Evolutionary conservation across 2,113 vertebrate species (phyloP).

Genomic region (Xenus cinereus): DNA sequence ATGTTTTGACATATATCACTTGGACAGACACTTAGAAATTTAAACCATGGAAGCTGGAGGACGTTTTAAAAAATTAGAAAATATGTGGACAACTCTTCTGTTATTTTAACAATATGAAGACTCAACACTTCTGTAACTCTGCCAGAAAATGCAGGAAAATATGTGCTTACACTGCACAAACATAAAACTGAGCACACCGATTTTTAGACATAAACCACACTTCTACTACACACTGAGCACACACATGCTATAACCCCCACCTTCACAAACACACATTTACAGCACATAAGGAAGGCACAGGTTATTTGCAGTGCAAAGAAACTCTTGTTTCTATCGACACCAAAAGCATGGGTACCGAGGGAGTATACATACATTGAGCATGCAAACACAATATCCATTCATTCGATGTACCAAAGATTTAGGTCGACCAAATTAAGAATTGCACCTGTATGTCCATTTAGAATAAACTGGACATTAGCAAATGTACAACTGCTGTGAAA

Average conservation of each 20-base stretch:
- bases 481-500: not conserved
- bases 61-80: not conserved
- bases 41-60: not conserved
- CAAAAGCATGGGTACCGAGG: not conserved
- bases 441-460: not conserved
- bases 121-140: not conserved
- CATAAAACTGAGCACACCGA: not conserved
- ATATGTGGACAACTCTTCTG: slow-evolving; percentile 4
- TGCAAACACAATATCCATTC: not conserved
- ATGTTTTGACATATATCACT: slow-evolving; percentile 4
- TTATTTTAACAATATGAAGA: slow-evolving; percentile 37
- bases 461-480: not conserved
- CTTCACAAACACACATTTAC: not conserved
- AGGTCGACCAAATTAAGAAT: not conserved
- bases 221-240: not conserved
- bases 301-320: not conserved
- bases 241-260: not conserved
- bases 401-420: not conserved
- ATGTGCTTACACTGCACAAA: slow-evolving; percentile 8
- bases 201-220: not conserved
- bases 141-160: slow-evolving; percentile 1
- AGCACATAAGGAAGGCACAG: not conserved
- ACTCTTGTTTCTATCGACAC: not conserved
- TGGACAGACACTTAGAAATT: not conserved
- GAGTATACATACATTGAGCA: not conserved